Percentiles rank a stretch among this genome's conserved stretches.
Evolutionary conservation across 2,797 vertebrate genomes (phyloP).

Genomic region (Pipistrellus nathusii): DNA sequence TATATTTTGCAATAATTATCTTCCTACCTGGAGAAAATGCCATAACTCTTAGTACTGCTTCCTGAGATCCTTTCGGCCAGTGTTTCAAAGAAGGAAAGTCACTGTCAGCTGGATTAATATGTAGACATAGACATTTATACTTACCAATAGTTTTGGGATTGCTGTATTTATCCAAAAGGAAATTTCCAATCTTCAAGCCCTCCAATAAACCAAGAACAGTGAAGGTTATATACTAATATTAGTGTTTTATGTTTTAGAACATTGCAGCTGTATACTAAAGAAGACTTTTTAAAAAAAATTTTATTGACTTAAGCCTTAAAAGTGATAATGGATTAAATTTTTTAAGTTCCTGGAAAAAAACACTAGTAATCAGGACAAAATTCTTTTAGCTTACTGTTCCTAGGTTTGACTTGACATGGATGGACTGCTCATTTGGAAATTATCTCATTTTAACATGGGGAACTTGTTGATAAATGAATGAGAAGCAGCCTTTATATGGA

Average conservation of each 20-base stretch:
- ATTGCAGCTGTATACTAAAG: background rate
- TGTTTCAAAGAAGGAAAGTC: conserved; percentile 39
- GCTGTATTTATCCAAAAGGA: conserved; percentile 93
- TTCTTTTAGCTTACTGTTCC: background rate
- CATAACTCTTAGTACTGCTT: background rate
- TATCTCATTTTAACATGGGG: background rate
- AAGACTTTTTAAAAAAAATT: background rate
- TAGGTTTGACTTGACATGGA: background rate
- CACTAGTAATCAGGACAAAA: background rate
- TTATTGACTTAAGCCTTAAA: conserved; percentile 10
- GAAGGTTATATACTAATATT: background rate
- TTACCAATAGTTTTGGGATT: conserved; percentile 94
- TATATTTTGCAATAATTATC: conserved; percentile 8
- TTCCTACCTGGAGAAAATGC: background rate
- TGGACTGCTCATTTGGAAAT: background rate
- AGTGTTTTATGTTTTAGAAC: conserved; percentile 25
- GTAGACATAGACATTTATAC: conserved; percentile 57
- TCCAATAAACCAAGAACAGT: conserved; percentile 83
- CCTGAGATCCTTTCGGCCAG: background rate
- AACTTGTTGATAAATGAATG: background rate
- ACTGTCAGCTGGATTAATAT: background rate
- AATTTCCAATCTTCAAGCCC: conserved; percentile 94
- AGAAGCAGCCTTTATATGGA: background rate
- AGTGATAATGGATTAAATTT: background rate
- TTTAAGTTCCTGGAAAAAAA: background rate